phyloP scores from a whole-genome alignment of 2,113 vertebrate genomes.

The Cheirogaleus medius region DNA sequence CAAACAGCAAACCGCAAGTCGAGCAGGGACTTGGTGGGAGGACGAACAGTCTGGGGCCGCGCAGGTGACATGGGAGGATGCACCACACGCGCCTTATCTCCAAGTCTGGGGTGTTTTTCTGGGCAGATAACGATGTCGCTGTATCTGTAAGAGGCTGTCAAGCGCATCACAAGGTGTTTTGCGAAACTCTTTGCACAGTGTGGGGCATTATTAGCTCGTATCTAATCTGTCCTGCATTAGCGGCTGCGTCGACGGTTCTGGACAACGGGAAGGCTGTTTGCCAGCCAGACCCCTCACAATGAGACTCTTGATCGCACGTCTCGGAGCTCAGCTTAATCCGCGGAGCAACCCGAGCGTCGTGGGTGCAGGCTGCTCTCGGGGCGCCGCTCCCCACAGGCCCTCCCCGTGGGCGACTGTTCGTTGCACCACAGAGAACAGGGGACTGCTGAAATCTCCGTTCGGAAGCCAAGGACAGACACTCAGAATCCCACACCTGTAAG shows the following conservation, averaged over 20 bases:
- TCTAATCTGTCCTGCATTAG: neutral
- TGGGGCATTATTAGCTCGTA: rapidly evolving
- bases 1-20: neutral
- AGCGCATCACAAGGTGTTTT: neutral
- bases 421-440: neutral
- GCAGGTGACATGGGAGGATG: neutral
- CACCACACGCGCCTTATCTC: neutral
- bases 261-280: neutral
- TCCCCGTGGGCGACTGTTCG: too few species aligned
- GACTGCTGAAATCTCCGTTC: neutral
- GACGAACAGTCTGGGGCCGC: neutral
- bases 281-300: neutral
- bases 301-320: neutral
- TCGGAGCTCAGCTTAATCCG: too few species aligned
- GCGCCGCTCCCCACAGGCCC: too few species aligned
- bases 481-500: neutral
- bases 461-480: neutral
- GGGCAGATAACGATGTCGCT: too few species aligned
- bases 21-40: too few species aligned
- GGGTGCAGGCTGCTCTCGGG: too few species aligned
- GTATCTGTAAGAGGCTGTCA: neutral
- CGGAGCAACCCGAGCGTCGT: too few species aligned
- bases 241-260: too few species aligned
- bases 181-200: neutral
- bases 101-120: too few species aligned